Evolutionary conservation across 1,140 invertebrate genomes (phyloP), one percentile per base, ranked within the genome.

Genomic region (Schlechtendalia chinensis): DNA sequence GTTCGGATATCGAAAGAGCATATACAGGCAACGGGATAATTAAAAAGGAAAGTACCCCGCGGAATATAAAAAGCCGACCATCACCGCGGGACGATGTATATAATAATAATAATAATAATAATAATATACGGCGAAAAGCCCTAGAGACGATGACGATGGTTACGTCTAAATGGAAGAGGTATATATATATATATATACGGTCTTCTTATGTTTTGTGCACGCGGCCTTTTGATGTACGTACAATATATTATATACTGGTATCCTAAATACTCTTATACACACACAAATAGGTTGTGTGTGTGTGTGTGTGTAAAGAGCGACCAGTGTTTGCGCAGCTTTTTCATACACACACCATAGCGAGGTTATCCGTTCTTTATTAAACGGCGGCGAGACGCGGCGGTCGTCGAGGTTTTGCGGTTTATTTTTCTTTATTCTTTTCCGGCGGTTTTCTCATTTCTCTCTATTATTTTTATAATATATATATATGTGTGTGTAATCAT

Each of bases 311-410:
- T n/a, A 75, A 29, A 75, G 72, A 75, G 58, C 72, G 58, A 75
- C 72, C 72, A 39, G 72, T 75, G 72, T 75, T 75, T 75, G 72
- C 19, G 8, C 53, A 75, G 24, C 29, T 29, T 75, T 75, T 75
- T 75, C 47, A 72, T 72, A 54, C 65, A n/a, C n/a, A n/a, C n/a
- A n/a, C n/a, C n/a, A n/a, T n/a, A n/a, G 39, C 32, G 65, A 16
- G 29, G 54, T 58, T 72, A 56, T 75, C 54, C 72, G 27, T 72
- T n/a, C 61, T 69, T 39, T 69, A 58, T 58, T 58, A 58, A 5
- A 12, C 24, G 69, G 19, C 10, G 61, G 39, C 22, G 32, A 61
- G 22, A n/a, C n/a, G 24, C 1, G 16, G 24, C 0, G 24, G 27
- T n/a, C 24, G 14, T 72, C 69, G 61, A 65, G 61, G 27, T 65